Evolutionary conservation across 2,888 invertebrate genomes (phyloP), one percentile per base, ranked within the genome.

Genomic region (Aleiodes alternator): DNA sequence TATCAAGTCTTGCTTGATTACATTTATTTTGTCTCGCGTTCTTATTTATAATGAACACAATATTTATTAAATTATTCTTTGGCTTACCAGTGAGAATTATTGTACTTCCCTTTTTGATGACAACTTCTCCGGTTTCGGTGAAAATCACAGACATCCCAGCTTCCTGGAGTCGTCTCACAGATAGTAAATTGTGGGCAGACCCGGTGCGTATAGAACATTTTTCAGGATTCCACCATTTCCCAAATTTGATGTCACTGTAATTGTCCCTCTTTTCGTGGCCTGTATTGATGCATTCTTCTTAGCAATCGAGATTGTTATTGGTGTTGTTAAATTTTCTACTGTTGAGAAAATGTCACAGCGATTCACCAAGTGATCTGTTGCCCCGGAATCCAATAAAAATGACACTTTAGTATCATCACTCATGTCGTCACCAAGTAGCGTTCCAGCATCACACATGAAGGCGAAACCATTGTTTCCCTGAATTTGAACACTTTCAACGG

Each of bases 271-370:
- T 75, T 85, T 83, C 0, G 82, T 84, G 5, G 85, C 86, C 72
- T 75, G 72, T 79, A 88, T 82, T 77, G 76, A 81, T 59, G 74
- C 72, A 43, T 79, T 81, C 53, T 79, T 73, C 79, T 85, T 85
- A 70, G 86, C 86, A 55, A 85, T 73, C 69, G 81, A 82, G 34
- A 87, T 87, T 79, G 84, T 82, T 6, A 79, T 9, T 31, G 78
- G 80, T 53, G n/a, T 64, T 68, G 72, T 50, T 43, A 79, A 53
- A 38, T 69, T 43, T 55, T 8, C 69, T 5, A 74, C 64, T 51
- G 66, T 75, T 66, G 55, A 53, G 12, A 82, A 72, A 9, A 34
- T 11, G 29, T 68, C 53, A 0, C 23, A 23, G 50, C 38, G 11
- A 38, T 72, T 75, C 8, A 77, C 72, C 55, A 82, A 43, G 72